These are phyloP conservation scores for Sicus ferrugineus DNA, from an alignment of 2,888 invertebrate genomes.

Conservation along the genomic window DNA sequence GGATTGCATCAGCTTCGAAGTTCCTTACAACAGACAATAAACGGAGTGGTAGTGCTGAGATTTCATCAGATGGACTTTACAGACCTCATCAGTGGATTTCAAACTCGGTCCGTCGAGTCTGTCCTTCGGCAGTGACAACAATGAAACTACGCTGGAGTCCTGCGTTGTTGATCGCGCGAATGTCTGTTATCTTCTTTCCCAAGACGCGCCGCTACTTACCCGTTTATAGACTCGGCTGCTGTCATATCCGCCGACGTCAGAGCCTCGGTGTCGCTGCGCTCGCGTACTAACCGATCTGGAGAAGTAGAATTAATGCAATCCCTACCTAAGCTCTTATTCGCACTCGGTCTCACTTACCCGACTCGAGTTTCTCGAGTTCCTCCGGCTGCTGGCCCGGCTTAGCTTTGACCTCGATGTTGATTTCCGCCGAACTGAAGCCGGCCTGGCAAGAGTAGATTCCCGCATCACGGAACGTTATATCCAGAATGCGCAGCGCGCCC, in stretches of 20 bases:
- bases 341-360: conserved; percentile 49
- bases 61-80: no score
- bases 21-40: no score
- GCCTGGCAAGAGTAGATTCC: conserved; percentile 89
- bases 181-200: no score
- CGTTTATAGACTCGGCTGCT: conserved; percentile 52
- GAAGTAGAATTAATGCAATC: background rate
- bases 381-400: conserved; percentile 82
- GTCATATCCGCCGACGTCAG: conserved; percentile 64
- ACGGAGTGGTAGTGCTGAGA: no score
- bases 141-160: no score
- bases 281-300: conserved; percentile 61
- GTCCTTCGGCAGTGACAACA: no score
- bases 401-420: conserved; percentile 81
- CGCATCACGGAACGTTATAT: conserved; percentile 81
- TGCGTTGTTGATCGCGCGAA: no score
- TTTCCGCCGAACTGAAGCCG: conserved; percentile 81
- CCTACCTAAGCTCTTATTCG: background rate
- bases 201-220: no score
- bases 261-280: conserved; percentile 61
- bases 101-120: no score
- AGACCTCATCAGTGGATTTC: no score
- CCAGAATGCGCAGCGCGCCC: conserved; percentile 86
- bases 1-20: no score
- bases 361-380: conserved; percentile 72